A percentile compares a stretch with the other conserved stretches of the same genome.
phyloP scores from a whole-genome alignment of 2,888 invertebrate genomes.

The Ischnus inquisitorius region DNA sequence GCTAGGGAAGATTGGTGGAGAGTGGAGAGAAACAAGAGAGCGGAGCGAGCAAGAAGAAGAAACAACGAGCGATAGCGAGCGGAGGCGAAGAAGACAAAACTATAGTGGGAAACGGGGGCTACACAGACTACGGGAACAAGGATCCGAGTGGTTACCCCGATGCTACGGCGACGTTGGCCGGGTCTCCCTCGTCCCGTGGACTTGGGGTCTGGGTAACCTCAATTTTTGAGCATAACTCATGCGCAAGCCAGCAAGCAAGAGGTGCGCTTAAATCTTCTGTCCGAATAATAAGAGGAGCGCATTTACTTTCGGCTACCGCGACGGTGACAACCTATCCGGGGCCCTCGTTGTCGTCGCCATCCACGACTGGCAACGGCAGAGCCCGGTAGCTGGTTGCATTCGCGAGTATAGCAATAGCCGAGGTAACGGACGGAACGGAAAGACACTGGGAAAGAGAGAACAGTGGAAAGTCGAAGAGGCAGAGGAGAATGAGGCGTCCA shows the following conservation, averaged over 20 bases:
- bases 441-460: slow-evolving; percentile 66
- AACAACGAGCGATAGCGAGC: slow-evolving; percentile 19
- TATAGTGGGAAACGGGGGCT: background rate
- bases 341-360: slow-evolving; percentile 68
- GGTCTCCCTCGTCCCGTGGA: slow-evolving; percentile 45
- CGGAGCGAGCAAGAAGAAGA: slow-evolving; percentile 34
- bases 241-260: slow-evolving; percentile 73
- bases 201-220: slow-evolving; percentile 74
- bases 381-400: slow-evolving; percentile 18
- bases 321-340: slow-evolving; percentile 80
- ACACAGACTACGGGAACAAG: slow-evolving; percentile 20
- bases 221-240: slow-evolving; percentile 82
- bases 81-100: slow-evolving; percentile 29
- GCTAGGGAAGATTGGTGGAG: slow-evolving; percentile 27
- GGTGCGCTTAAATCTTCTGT: slow-evolving; percentile 81
- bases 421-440: slow-evolving; percentile 36
- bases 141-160: slow-evolving; percentile 7
- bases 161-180: background rate
- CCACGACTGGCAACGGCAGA: slow-evolving; percentile 62
- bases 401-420: slow-evolving; percentile 60
- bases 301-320: slow-evolving; percentile 80
- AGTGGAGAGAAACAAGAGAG: slow-evolving; percentile 55
- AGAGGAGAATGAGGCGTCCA: slow-evolving; percentile 55
- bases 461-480: slow-evolving; percentile 54
- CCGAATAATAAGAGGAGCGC: slow-evolving; percentile 82